Conservation (phyloP, 1,140 invertebrate species). For the Trichomalopsis sarcophagae region DNA sequence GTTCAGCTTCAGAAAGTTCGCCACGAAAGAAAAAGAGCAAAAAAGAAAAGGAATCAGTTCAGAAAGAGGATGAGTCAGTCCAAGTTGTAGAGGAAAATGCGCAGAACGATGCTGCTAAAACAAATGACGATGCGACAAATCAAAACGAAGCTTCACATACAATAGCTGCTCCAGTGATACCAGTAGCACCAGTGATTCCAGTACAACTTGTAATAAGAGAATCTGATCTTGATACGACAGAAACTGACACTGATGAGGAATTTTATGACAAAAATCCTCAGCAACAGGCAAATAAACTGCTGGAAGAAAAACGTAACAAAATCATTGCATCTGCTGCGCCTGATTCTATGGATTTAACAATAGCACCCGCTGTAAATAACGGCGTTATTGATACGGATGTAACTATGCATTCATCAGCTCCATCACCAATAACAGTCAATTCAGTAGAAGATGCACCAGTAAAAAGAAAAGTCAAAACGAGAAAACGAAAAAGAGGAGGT, state of each 20-base stretch:
- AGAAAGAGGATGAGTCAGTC: constrained; percentile 53
- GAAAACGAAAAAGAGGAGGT: constrained; percentile 74
- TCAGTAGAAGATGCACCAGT: constrained; percentile 44
- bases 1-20: constrained; percentile 76
- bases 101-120: constrained; percentile 29
- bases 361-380: constrained; percentile 75
- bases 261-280: constrained; percentile 90
- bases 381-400: constrained; percentile 73
- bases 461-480: constrained; percentile 77
- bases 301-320: constrained; percentile 84
- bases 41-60: constrained; percentile 64
- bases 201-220: constrained; percentile 76
- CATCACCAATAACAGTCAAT: constrained; percentile 40
- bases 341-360: constrained; percentile 50
- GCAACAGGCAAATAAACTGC: constrained; percentile 80
- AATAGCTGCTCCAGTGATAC: constrained; percentile 26
- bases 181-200: constrained; percentile 43
- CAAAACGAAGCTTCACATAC: constrained; percentile 44
- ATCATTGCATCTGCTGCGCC: constrained; percentile 76
- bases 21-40: constrained; percentile 61
- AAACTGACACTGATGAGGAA: constrained; percentile 89
- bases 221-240: constrained; percentile 87
- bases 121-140: constrained; percentile 48
- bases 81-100: constrained; percentile 29
- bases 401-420: constrained; percentile 45